Base-by-base conservation (phyloP, 2,113 vertebrate species). In the Loxodonta africana region DNA sequence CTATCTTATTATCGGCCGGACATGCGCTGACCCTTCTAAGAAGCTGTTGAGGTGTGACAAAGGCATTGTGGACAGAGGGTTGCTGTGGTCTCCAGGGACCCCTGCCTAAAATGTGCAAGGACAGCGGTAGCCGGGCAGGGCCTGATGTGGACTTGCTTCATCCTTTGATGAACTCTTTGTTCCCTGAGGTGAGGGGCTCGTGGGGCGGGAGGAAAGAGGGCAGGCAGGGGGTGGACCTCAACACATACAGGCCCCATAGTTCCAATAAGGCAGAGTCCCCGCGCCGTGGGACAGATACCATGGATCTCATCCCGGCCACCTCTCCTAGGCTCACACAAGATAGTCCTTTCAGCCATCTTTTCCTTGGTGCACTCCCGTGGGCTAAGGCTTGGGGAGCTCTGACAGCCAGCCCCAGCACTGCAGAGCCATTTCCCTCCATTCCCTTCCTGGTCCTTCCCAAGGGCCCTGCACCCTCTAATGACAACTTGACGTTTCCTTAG, bases 1-100 rank as follows among this genome's bases (percentile, higher is more conserved):
- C 65, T 5, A 5, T 65, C 63, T 41, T 37, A 53, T 10, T 2
- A 0, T 7, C 0, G 0, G 8, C 82, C 0, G 7, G 23, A 33
- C 0, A 3, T 5, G 73, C 44, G 20, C 20, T 0, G 1, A 12
- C 23, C 80, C 81, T 78, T 26, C 71, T 14, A 23, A 5, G 48
- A 37, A 37, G 51, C 74, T 81, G 69, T 71, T 12, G 46, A 20
- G 25, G 3, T 8, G 25, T 2, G 9, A n/a, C 20, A 5, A 41
- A 26, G 37, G 41, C 74, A 11, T 28, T 4, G 11, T 0, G 0
- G 0, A 6, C 25, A 28, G 46, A 26, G 26, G 76, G 33, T 1
- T 1, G 7, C 46, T 60, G 14, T 0, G 4, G 46, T 18, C 0
- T 21, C 15, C 20, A 7, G 37, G 46, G 69, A 48, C 17, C 25